Base-by-base conservation (phyloP, 2,888 invertebrate species). In the Theretra japonica region DNA sequence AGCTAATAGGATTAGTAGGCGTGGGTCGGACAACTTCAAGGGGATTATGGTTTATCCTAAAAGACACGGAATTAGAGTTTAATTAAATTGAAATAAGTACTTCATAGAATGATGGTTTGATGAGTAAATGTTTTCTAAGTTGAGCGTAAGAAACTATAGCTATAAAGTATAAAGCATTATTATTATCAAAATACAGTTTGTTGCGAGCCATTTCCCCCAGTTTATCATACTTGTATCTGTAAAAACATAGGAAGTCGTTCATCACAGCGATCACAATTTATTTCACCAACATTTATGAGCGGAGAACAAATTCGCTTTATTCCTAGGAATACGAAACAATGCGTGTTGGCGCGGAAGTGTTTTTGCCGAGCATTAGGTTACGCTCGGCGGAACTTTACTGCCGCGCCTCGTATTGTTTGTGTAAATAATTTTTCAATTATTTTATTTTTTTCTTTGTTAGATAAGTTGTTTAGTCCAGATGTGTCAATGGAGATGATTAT, bases 341-440 rank as follows among this genome's bases (percentile, higher is more conserved):
- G 65, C 65, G 65, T 65, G 65, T 23, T 41, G 53, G 65, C 23
- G 65, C 65, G 65, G 65, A 65, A 65, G 65, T 65, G 65, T 65
- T 65, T 65, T 65, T 65, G 48, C 65, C 41, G 48, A 65, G 62
- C 62, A 65, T 65, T 41, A 41, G 65, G 41, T 65, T 48, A 65
- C 65, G 48, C 65, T 65, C 65, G 41, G 23, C 23, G 65, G 15
- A 15, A 48, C 65, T 21, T 41, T 17, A 41, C 21, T 15, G 8
- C 41, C 23, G 41, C 41, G 23, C 62, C 23, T 17, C 65, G 17
- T 48, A 65, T 65, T 65, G 65, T 65, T 41, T 48, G n/a, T 23
- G 48, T 48, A 23, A 23, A 33, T 62, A 21, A 65, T 41, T 41
- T 33, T 19, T 59, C 21, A 21, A 65, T 48, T 48, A 17, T 23